phyloP scores from a whole-genome alignment of 2,113 vertebrate genomes.

The Heterotilapia buettikoferi region DNA sequence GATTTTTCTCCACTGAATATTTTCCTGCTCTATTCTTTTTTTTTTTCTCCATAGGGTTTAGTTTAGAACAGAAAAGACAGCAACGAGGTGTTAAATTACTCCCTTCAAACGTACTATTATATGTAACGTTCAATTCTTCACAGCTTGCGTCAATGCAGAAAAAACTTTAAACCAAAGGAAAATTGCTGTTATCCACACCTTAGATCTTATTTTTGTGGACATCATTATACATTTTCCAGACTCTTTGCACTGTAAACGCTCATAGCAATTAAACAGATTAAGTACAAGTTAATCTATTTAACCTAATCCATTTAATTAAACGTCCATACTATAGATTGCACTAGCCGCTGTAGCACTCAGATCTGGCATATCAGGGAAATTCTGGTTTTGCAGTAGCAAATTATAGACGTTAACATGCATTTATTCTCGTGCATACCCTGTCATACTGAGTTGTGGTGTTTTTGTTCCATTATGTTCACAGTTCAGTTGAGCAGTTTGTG shows the following conservation, averaged over 20 bases:
- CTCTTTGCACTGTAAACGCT: background rate
- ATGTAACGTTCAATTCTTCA: background rate
- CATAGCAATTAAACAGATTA: background rate
- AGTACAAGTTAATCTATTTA: background rate
- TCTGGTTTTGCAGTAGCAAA: background rate
- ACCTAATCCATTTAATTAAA: background rate
- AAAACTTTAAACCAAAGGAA: background rate
- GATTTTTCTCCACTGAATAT: background rate
- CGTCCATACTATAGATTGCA: background rate
- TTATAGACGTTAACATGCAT: background rate
- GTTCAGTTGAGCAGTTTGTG: background rate
- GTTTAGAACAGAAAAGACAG: background rate
- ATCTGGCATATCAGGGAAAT: background rate
- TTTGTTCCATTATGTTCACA: background rate
- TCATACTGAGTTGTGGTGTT: background rate
- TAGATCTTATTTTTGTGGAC: background rate
- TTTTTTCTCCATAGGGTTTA: fast-evolving
- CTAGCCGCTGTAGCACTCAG: background rate
- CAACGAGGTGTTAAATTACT: background rate
- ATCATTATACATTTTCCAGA: background rate
- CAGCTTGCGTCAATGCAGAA: background rate
- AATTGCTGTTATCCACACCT: background rate
- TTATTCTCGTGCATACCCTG: background rate
- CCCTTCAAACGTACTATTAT: background rate
- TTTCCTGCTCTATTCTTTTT: background rate